Evolutionary conservation across 2,888 invertebrate species (phyloP), one percentile per base, ranked within the genome.

Genomic region (Hyposoter didymator): DNA sequence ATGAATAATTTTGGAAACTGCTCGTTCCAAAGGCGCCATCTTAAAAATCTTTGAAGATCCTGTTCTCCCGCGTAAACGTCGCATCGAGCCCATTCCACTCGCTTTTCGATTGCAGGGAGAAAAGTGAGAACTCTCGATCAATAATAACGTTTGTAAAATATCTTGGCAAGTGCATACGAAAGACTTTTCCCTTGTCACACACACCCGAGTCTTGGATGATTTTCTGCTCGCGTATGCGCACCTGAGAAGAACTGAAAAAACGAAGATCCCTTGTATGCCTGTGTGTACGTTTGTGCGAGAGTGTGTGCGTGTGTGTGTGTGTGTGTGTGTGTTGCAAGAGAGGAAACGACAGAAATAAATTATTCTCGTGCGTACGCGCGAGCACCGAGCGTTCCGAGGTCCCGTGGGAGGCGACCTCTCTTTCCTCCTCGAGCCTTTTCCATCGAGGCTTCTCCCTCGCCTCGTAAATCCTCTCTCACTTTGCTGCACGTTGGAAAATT

Each of bases 341-440:
- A 55, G 59, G 59, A 82, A 79, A 79, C 70, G 66, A 79, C 64
- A 39, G 66, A 82, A 85, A 79, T 75, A 82, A 76, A 85, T 85
- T 79, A 85, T 85, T 85, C 79, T 72, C 19, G 78, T 72, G 79
- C 79, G 75, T 84, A 76, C 74, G 69, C 74, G 69, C 55, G 74
- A 69, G 74, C 35, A 76, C 49, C 12, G 67, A 82, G 78, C 70
- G 55, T 47, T 55, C 55, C 32, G 28, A 28, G 17, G 14, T 82
- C 82, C 69, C 78, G 43, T 32, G 82, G 69, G 84, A 84, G 39
- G 64, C 73, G 72, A 73, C 70, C 74, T 81, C 81, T 69, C 82
- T 69, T 78, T 55, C 35, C 45, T 82, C 75, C 67, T 81, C 47
- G 67, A 74, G 59, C 1, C 28, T 67, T 39, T 74, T 49, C 64